Evolutionary conservation across 2,113 vertebrate genomes (phyloP).

Genomic region (Chaenocephalus aceratus): DNA sequence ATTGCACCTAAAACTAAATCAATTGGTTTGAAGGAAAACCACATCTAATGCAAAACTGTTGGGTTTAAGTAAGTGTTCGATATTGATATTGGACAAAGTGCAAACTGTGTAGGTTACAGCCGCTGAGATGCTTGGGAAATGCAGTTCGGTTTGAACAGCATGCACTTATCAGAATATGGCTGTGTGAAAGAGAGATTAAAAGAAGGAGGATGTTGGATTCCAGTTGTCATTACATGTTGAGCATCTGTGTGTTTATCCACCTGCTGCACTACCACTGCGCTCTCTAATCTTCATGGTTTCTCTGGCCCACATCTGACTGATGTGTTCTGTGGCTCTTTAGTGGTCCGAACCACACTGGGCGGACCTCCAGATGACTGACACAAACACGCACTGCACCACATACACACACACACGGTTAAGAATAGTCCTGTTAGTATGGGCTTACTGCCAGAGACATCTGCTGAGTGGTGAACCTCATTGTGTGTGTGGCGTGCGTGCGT

Average conservation of each 20-base stretch:
- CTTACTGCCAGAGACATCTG: slow-evolving; percentile 65
- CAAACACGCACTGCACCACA: slow-evolving; percentile 38
- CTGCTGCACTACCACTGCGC: slow-evolving; percentile 68
- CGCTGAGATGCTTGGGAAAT: slow-evolving; percentile 8
- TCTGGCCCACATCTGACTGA: slow-evolving; percentile 67
- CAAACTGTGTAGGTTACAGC: slow-evolving; percentile 1
- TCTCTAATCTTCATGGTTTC: slow-evolving; percentile 76
- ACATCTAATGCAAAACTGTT: not conserved
- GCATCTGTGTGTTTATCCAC: slow-evolving; percentile 78
- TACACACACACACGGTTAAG: slow-evolving; percentile 52
- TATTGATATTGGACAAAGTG: not conserved
- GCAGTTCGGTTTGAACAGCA: slow-evolving; percentile 16
- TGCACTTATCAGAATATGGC: not conserved
- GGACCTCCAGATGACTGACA: slow-evolving; percentile 75
- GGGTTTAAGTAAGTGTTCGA: not conserved
- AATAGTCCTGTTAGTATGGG: slow-evolving; percentile 69
- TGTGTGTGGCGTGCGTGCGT: slow-evolving; percentile 22
- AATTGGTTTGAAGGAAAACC: not conserved
- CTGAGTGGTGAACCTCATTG: slow-evolving; percentile 67
- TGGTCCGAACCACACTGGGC: slow-evolving; percentile 67
- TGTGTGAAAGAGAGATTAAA: slow-evolving; percentile 11
- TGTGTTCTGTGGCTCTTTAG: slow-evolving; percentile 66
- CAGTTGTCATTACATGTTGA: slow-evolving; percentile 51
- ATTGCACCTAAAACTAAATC: not conserved
- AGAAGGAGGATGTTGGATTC: slow-evolving; percentile 6